Evolutionary conservation across 2,113 vertebrate species (phyloP), one percentile per base, ranked within the genome.

Genomic region (Percina caprodes): DNA sequence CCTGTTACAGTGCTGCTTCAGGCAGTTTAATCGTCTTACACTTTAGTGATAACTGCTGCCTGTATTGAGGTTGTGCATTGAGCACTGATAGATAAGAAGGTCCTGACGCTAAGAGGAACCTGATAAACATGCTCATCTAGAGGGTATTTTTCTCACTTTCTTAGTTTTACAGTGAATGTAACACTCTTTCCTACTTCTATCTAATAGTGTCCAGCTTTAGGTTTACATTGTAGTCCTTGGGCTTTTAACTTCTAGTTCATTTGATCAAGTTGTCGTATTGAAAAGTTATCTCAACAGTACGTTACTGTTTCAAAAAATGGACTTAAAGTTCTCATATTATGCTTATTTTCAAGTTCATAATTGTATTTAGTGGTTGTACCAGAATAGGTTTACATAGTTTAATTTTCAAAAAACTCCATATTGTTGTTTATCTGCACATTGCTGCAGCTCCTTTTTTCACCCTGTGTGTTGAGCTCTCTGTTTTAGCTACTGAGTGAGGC

Each of bases 1-100:
- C 62, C n/a, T 83, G 30, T 24, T 24, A 63, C 65, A 66, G 69
- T 46, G 21, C 21, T 42, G 61, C 46, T 80, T 24, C 55, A 58
- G 42, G 23, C 66, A 46, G 39, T 66, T 84, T 91, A 93, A 94
- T 93, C 86, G 18, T 90, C 88, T 92, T 91, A 91, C 63, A 67
- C 60, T 66, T 66, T 3, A 67, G 78, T 79, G 74, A 81, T 80
- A 86, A 77, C 65, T 71, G 74, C 71, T 70, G 62, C 63, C 24
- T 73, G 68, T 86, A 77, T 79, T 74, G 30, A 79, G 74, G 83
- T 82, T 80, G 63, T 67, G 42, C 61, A 63, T 77, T 78, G 54
- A 66, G 74, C 14, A 33, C 51, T 67, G 70, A 80, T 74, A 33
- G 67, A 74, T 89, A 76, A 80, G 74, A 86, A 90, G 23, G 45